Base-by-base conservation (phyloP, 2,888 invertebrate genomes). In the Vanessa cardui region DNA sequence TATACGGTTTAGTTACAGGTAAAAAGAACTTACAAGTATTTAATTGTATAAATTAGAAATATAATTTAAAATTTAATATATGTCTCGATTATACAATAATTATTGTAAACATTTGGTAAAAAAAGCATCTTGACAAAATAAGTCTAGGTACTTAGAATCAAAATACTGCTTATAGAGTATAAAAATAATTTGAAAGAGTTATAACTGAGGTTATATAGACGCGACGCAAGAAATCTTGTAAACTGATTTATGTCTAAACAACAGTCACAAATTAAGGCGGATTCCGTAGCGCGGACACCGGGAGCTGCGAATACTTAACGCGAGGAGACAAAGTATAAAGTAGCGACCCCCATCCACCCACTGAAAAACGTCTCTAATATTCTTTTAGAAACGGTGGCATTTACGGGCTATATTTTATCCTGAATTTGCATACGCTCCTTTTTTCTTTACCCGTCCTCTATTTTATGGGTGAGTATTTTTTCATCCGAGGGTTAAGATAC, bases 331-430 rank as follows among this genome's bases (percentile, higher is more conserved):
- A 90, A 91, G 90, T 91, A 92, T 89, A 90, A 91, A 91, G 90
- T 89, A 86, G 82, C 85, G 82, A 86, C 89, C 88, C 93, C 92
- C 90, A 89, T 68, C 76, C 79, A 77, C 93, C 93, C 93, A 91
- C 93, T 92, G 93, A 92, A 93, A 93, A 93, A 93, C 92, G 93
- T 91, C 92, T 93, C 93, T 93, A 93, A 93, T 93, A 93, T 93
- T 93, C 93, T 93, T 93, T 93, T 93, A 92, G 93, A 93, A 93
- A 93, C 93, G 92, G 92, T 92, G 93, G 93, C 93, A 93, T 93
- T 93, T 93, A 93, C 93, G 93, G 93, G 93, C 93, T 93, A 93
- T 93, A 93, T 93, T 93, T 93, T 93, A 93, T 93, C 93, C 93
- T 86, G 93, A 93, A 93, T 93, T 93, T 93, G 93, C 93, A 93